Base-by-base conservation (phyloP, 64 coral and sea anemone genomes). In the Cladopsammia gracilis region DNA sequence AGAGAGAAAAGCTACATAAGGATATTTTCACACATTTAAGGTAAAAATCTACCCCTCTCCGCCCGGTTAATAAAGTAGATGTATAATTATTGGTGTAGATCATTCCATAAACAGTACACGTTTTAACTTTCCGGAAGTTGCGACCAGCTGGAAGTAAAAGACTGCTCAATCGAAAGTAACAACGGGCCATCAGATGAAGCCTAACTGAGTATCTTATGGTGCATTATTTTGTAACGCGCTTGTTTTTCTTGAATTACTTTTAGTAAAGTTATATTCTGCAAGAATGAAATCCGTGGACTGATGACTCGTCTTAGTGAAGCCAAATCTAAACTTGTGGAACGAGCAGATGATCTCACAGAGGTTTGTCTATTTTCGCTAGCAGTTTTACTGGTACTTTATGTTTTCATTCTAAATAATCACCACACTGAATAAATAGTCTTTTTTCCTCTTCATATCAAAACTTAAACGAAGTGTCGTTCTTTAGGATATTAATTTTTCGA, bases 1-100 rank as follows among this genome's bases (percentile, higher is more conserved):
- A 77, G 43, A 93, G 82, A 87, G 91, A 93, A 54, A 93, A 78
- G 43, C 70, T 85, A 3, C 62, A 75, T 59, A 93, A 59, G 70
- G 91, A 93, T 10, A 87, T 93, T 73, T 75, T 78, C 9, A 20
- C 58, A 4, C 82, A 86, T 47, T 43, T 93, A 7, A 93, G 91
- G 91, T 93, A 66, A 16, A 34, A 74, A 82, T 20, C 34, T 34
- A 34, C 34, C 34, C 34, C 34, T 34, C 34, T 34, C 34, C 34
- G 34, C 34, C 34, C 34, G 34, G 34, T 34, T 34, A 34, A 34
- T 34, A 34, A 34, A 34, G 34, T 34, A 34, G 34, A 34, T 34
- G 34, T 34, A 34, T 34, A 34, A 34, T 34, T 34, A 34, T 34
- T 34, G 34, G 2, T 34, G 34, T 34, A 34, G 34, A 34, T 34